Evolutionary conservation across 2,113 vertebrate species (phyloP).

Genomic region (Syrmaticus mikado): DNA sequence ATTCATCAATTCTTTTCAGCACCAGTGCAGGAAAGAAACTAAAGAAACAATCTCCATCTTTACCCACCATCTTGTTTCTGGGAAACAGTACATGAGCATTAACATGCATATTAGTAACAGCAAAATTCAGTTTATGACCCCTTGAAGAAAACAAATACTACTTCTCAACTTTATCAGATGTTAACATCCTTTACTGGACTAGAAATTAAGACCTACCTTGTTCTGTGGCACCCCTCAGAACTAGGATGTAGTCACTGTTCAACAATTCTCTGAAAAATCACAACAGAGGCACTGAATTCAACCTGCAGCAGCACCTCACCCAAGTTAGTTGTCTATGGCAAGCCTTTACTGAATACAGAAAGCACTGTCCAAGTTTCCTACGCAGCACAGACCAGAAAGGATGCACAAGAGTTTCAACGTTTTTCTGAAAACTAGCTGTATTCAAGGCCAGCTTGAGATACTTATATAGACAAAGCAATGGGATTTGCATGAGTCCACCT

Average conservation of each 20-base stretch:
- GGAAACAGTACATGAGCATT: background rate
- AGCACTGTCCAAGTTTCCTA: background rate
- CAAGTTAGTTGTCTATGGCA: background rate
- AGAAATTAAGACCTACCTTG: background rate
- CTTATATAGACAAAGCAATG: background rate
- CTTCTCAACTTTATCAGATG: background rate
- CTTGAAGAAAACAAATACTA: background rate
- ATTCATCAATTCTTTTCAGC: background rate
- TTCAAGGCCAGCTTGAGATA: background rate
- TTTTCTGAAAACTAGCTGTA: background rate
- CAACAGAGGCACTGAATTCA: background rate
- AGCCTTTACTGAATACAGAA: background rate
- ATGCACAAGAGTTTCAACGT: background rate
- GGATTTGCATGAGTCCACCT: background rate
- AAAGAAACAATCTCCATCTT: background rate
- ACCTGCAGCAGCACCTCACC: background rate
- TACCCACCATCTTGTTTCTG: background rate
- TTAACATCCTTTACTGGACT: fast-evolving
- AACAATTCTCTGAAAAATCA: background rate
- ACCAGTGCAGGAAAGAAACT: background rate
- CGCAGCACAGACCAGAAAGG: background rate
- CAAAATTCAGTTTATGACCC: background rate
- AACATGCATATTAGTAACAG: background rate
- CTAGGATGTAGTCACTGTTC: background rate
- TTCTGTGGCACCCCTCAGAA: background rate